phyloP scores from a whole-genome alignment of 2,888 invertebrate species.

The Drosophila macrothrix region DNA sequence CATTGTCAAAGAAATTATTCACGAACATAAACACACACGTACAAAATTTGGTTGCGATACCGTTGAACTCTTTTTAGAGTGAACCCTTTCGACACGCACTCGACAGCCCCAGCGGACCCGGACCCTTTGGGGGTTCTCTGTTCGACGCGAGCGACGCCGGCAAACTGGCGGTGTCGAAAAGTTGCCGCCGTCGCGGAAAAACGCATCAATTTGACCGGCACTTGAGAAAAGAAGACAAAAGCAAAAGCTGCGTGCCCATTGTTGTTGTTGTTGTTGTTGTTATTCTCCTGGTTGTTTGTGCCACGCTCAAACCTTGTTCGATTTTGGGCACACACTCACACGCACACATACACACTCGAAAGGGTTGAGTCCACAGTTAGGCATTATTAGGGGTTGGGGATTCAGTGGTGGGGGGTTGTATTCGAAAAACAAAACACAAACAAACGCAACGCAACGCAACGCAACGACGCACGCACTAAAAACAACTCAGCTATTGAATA shows the following conservation, averaged over 20 bases:
- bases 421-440: constrained; percentile 41
- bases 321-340: constrained; percentile 42
- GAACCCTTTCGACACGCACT: constrained; percentile 44
- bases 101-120: constrained; percentile 23
- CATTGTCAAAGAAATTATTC: neutral
- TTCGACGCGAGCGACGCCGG: constrained; percentile 68
- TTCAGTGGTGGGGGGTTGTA: constrained; percentile 5
- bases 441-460: constrained; percentile 44
- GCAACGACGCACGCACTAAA: constrained; percentile 53
- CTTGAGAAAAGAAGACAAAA: constrained; percentile 73
- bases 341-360: constrained; percentile 22
- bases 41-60: neutral
- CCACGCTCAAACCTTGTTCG: constrained; percentile 70
- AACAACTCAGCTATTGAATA: constrained; percentile 46
- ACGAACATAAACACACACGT: constrained; percentile 15
- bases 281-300: constrained; percentile 47
- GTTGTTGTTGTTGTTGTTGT: constrained; percentile 35
- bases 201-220: constrained; percentile 76
- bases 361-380: constrained; percentile 52
- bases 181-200: constrained; percentile 68
- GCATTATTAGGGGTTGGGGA: constrained; percentile 33
- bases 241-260: constrained; percentile 75
- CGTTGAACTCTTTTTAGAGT: constrained; percentile 10
- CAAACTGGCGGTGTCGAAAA: constrained; percentile 67
- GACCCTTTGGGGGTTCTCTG: constrained; percentile 50